Percentiles rank a stretch among this genome's conserved stretches.
These are phyloP conservation scores for Tupiocoris notatus DNA, from an alignment of 2,888 invertebrate genomes.

Conservation along the genomic window DNA sequence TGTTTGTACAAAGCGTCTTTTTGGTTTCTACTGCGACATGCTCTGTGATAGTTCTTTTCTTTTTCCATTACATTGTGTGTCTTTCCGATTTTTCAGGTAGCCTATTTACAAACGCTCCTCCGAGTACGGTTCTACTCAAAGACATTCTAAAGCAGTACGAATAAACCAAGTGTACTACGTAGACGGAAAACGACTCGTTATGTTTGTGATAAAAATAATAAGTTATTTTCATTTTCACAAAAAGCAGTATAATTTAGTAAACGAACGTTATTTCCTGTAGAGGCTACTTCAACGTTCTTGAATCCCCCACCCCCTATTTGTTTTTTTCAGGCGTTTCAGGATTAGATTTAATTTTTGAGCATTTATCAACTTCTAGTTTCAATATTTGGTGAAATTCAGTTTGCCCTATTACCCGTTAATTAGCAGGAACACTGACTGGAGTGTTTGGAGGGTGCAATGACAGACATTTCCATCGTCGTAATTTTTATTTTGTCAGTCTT, in stretches of 20 bases:
- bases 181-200: background rate
- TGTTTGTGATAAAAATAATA: background rate
- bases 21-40: too few species aligned
- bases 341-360: too few species aligned
- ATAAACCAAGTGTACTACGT: background rate
- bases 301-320: too few species aligned
- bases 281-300: too few species aligned
- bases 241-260: background rate
- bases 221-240: background rate
- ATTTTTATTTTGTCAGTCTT: slow-evolving; percentile 38
- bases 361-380: too few species aligned
- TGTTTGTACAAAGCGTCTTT: too few species aligned
- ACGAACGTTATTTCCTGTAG: too few species aligned
- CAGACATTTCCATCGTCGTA: slow-evolving; percentile 5
- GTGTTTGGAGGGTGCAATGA: background rate
- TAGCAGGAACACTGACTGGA: too few species aligned
- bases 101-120: slow-evolving; percentile 64
- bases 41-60: background rate
- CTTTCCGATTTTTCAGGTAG: slow-evolving; percentile 57
- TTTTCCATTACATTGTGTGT: too few species aligned
- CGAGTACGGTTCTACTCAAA: slow-evolving; percentile 55
- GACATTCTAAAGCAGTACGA: slow-evolving; percentile 49
- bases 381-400: too few species aligned
- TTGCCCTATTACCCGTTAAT: too few species aligned
- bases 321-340: too few species aligned